Evolutionary conservation across 2,113 vertebrate genomes (phyloP).

Genomic region (Serinus canaria): DNA sequence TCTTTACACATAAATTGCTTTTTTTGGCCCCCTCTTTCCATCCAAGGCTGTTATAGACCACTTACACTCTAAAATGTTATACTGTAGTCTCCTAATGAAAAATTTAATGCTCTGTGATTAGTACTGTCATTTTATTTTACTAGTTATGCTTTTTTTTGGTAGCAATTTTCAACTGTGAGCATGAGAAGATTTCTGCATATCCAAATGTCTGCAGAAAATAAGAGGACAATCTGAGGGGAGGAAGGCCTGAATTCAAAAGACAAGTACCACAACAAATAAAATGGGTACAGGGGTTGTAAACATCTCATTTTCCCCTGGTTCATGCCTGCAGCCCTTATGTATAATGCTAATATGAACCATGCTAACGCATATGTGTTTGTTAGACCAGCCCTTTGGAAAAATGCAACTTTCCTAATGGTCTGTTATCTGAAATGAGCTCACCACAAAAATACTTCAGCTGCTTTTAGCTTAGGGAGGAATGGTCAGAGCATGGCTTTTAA

Average conservation of each 20-base stretch:
- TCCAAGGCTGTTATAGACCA: background rate
- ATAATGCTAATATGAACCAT: background rate
- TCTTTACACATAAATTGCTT: background rate
- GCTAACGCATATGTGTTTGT: background rate
- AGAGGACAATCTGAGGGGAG: rapidly evolving
- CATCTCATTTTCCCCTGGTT: background rate
- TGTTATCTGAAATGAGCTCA: background rate
- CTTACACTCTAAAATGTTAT: background rate
- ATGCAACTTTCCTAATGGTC: background rate
- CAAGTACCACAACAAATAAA: background rate
- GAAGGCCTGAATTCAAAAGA: background rate
- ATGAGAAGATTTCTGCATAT: background rate
- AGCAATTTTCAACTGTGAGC: background rate
- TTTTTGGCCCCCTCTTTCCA: background rate
- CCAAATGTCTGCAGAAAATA: background rate
- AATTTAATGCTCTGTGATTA: background rate
- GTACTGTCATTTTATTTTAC: background rate
- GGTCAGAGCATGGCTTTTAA: background rate
- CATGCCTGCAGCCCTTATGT: background rate
- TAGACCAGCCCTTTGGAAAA: background rate
- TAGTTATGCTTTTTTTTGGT: too few relatives aligned
- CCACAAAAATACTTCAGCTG: background rate
- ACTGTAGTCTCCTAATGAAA: background rate
- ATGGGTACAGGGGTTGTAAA: background rate
- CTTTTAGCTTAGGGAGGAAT: background rate